Conservation (phyloP, 2,888 invertebrate species). For the Caenorhabditis drosophilae region DNA sequence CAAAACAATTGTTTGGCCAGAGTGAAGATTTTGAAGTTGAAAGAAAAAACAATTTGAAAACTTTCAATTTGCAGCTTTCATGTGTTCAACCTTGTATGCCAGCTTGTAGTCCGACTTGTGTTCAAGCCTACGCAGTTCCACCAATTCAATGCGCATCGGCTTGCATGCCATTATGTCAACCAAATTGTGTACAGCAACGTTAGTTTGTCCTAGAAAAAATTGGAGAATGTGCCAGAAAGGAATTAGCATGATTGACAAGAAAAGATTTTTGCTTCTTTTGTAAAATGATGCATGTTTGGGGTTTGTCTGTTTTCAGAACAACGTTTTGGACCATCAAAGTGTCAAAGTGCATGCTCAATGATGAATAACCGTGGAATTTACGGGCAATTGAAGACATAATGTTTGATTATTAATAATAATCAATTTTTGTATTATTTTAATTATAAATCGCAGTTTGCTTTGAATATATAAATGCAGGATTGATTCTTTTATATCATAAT, state of each 20-base stretch:
- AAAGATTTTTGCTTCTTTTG: neutral
- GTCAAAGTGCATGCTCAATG: neutral
- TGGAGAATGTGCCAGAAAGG: too few species aligned
- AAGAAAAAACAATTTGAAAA: neutral
- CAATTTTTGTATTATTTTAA: too few species aligned
- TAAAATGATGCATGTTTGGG: neutral
- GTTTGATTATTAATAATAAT: too few species aligned
- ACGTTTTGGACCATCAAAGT: neutral
- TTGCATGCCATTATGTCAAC: conserved; percentile 49
- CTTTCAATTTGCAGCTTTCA: conserved; percentile 25
- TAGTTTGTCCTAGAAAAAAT: conserved; percentile 10
- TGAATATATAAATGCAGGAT: too few species aligned
- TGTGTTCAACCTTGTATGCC: conserved; percentile 50
- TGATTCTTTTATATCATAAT: too few species aligned
- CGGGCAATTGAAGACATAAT: too few species aligned
- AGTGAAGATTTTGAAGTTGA: conserved; percentile 7
- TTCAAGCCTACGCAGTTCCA: conserved; percentile 23
- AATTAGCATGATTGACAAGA: neutral
- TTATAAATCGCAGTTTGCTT: too few species aligned
- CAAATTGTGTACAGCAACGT: conserved; percentile 45
- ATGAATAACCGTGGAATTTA: too few species aligned
- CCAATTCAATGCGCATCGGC: conserved; percentile 39
- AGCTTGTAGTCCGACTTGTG: conserved; percentile 51
- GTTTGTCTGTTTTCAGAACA: neutral
- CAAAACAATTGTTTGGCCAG: conserved; percentile 35